Evolutionary conservation across 1,140 invertebrate species (phyloP).

Genomic region (Harpegnathos saltator): DNA sequence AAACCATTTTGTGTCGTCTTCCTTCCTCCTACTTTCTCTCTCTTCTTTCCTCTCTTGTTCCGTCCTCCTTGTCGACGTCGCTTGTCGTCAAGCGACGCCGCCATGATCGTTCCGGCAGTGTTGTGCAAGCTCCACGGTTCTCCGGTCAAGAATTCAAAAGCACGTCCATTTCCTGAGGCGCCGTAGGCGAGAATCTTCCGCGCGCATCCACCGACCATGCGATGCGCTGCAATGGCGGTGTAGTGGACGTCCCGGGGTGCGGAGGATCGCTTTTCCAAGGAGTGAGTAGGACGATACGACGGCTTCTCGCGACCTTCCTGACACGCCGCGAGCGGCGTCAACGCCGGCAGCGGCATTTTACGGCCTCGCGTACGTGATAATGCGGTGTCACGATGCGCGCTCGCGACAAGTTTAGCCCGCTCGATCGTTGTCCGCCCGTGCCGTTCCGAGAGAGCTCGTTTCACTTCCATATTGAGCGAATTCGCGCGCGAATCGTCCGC

Average conservation of each 20-base stretch:
- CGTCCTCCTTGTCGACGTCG: neutral
- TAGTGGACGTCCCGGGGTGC: constrained; percentile 51
- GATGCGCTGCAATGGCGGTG: constrained; percentile 76
- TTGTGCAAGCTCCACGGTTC: constrained; percentile 25
- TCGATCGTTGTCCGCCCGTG: constrained; percentile 32
- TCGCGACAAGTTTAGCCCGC: neutral
- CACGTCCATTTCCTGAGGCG: constrained; percentile 66
- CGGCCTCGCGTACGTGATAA: constrained; percentile 41
- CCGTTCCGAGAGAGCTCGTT: constrained; percentile 63
- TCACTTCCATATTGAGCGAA: constrained; percentile 71
- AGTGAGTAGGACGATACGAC: constrained; percentile 57
- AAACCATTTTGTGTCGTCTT: too few species aligned
- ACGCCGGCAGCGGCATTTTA: constrained; percentile 8
- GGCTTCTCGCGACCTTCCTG: constrained; percentile 16
- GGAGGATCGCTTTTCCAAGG: constrained; percentile 58
- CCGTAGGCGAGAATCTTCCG: constrained; percentile 61
- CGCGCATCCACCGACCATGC: constrained; percentile 74
- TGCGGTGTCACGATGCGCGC: constrained; percentile 25
- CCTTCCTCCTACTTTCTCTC: neutral
- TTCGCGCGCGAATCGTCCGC: constrained; percentile 30
- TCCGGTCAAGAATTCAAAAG: constrained; percentile 44
- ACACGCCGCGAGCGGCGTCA: neutral
- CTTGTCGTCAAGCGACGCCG: constrained; percentile 53
- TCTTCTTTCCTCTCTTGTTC: too few species aligned
- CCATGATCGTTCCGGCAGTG: constrained; percentile 49